phyloP scores from a whole-genome alignment of 2,113 vertebrate genomes.

The Rhinolophus sinicus region DNA sequence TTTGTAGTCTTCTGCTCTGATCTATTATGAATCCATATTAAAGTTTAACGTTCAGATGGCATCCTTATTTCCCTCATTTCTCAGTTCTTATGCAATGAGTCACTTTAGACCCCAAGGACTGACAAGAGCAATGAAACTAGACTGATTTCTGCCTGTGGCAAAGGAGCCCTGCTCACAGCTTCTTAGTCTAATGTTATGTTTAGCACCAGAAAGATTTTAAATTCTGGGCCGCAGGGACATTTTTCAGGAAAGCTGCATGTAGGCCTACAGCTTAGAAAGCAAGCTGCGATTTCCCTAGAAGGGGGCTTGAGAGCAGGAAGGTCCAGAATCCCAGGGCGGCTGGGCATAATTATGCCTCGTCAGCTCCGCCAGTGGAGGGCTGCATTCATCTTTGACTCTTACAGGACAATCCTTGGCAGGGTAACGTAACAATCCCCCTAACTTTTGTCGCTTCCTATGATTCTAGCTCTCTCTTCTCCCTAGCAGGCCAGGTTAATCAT shows the following conservation, averaged over 20 bases:
- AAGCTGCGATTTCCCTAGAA: neutral
- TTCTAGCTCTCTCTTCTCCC: neutral
- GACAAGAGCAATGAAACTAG: neutral
- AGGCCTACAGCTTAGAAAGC: neutral
- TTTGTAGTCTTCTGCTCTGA: conserved; percentile 34
- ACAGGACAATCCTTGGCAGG: neutral
- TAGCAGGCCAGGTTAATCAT: conserved; percentile 1
- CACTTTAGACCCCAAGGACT: conserved; percentile 24
- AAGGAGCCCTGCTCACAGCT: neutral
- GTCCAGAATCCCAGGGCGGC: neutral
- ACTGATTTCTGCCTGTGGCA: neutral
- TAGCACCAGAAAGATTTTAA: neutral
- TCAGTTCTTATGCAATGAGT: conserved; percentile 58
- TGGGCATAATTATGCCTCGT: neutral
- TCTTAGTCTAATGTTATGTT: neutral
- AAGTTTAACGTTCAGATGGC: conserved; percentile 47
- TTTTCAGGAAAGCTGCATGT: neutral
- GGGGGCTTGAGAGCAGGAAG: neutral
- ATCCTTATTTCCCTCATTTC: conserved; percentile 25
- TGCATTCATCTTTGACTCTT: neutral
- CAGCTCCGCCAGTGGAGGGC: no score
- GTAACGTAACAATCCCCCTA: neutral
- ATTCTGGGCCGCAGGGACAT: neutral
- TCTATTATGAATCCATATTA: conserved; percentile 68
- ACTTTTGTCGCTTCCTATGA: neutral